A percentile compares a stretch with the other conserved stretches of the same genome.
Conservation (phyloP, 2,888 invertebrate species). For the Leptarthrus brevirostris region DNA sequence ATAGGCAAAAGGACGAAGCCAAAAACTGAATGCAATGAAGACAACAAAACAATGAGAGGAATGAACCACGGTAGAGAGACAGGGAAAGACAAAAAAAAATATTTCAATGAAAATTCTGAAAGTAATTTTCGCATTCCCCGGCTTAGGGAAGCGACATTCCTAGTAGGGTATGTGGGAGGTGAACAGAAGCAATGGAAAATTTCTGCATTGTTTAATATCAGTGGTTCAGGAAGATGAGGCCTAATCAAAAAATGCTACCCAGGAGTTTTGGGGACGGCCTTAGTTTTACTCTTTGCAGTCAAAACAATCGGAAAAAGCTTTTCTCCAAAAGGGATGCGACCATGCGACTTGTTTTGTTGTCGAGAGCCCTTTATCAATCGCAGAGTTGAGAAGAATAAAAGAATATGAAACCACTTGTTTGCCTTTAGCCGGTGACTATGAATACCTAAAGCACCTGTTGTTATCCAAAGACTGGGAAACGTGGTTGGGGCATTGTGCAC, state of each 20-base stretch:
- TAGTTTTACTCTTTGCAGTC: conserved; percentile 4
- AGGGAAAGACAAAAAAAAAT: conserved; percentile 25
- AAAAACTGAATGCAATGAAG: background rate
- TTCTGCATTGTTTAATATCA: conserved; percentile 18
- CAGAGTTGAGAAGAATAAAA: background rate
- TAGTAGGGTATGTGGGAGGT: background rate
- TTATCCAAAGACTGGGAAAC: background rate
- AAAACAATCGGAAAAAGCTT: conserved; percentile 5
- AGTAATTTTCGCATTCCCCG: conserved; percentile 42
- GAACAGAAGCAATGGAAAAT: background rate
- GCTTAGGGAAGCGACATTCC: conserved; percentile 8
- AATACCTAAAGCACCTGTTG: conserved; percentile 42
- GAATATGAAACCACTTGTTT: conserved; percentile 36
- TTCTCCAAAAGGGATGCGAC: background rate
- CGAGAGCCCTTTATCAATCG: background rate
- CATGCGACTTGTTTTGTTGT: background rate
- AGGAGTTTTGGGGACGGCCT: background rate
- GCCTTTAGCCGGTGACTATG: background rate
- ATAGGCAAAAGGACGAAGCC: background rate
- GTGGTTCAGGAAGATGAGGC: background rate
- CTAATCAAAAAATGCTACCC: conserved; percentile 4
- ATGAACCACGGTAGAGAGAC: background rate
- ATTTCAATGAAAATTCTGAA: conserved; percentile 46
- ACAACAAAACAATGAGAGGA: conserved; percentile 1
- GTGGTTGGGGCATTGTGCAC: background rate